Percentiles rank a stretch among this genome's conserved stretches.
These are phyloP conservation scores for Holothuria glaberrima DNA, from an alignment of 35 echinoderm and acorn worm species.

Conservation along the genomic window DNA sequence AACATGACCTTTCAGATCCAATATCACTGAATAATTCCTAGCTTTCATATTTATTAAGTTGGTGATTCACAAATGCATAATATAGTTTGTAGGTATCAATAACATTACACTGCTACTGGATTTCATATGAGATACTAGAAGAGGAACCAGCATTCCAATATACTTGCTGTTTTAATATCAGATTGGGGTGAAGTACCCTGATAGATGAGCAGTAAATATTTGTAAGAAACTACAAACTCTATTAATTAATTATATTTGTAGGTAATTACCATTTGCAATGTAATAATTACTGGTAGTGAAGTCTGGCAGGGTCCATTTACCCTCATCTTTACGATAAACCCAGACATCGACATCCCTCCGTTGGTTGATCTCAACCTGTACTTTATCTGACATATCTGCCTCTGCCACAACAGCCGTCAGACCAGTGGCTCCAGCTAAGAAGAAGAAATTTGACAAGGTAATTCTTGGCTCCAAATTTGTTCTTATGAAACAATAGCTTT, in stretches of 20 bases:
- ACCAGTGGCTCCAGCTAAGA: constrained; percentile 69
- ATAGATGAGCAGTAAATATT: too few relatives aligned
- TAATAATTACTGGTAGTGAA: constrained; percentile 73
- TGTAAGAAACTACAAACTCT: neutral
- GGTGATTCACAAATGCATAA: neutral
- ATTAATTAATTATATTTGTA: neutral
- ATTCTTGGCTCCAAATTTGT: too few relatives aligned
- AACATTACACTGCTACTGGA: neutral
- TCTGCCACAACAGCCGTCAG: constrained; percentile 72
- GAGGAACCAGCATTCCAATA: too few relatives aligned
- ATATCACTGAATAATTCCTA: too few relatives aligned
- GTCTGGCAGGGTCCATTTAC: constrained; percentile 61
- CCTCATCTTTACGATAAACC: constrained; percentile 15
- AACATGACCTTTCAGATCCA: too few relatives aligned
- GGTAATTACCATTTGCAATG: constrained; percentile 65
- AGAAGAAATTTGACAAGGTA: too few relatives aligned
- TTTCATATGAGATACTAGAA: too few relatives aligned
- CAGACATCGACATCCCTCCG: constrained; percentile 75
- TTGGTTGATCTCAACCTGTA: constrained; percentile 86
- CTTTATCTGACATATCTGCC: constrained; percentile 39
- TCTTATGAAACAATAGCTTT: too few relatives aligned
- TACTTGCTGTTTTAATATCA: too few relatives aligned
- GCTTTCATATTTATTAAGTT: too few relatives aligned
- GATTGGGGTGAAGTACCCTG: too few relatives aligned
- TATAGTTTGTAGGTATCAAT: neutral